Base-by-base conservation (phyloP, 2,888 invertebrate species). In the Lissocephala sabroskyi region DNA sequence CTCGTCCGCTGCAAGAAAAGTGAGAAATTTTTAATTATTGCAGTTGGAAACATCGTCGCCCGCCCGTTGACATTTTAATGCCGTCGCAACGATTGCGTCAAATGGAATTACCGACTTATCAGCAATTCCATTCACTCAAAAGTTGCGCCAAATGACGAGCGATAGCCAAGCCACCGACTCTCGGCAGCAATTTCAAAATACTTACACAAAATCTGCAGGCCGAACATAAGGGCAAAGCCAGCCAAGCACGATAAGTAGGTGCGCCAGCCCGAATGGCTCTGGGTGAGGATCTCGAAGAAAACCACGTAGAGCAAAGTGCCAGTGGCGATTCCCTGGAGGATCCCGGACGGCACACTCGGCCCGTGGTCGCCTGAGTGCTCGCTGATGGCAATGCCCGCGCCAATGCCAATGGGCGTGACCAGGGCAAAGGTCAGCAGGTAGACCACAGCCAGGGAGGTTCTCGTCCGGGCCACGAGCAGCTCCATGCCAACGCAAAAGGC, bases 291-390 rank as follows among this genome's bases (percentile, higher is more conserved):
- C 86, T 98, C 97, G 84, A 97, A 97, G 86, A 97, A 97, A n/a
- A 97, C 96, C 11, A 98, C 95, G 85, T 97, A 98, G 2, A 98
- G 86, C 35, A 98, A 88, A 0, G 97, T 97, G 10, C 97, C 98
- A 37, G 94, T 91, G 0, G 97, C 97, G 3, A 78, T 71, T 4
- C 78, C 78, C 40, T 97, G 93, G 10, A 83, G 50, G 23, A 91
- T 86, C 33, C 90, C 90, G 1, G 91, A 90, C 11, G 88, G 86
- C 5, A 91, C 85, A 14, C 88, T 89, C 1, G 88, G 86, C 0
- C 89, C 88, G 0, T 88, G 85, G 0, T 87, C 87, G 41, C 86
- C 84, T 1, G 88, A 89, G 17, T 89, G 89, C 32, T 92, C 84
- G 1, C 88, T 81, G 52, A 93, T 87, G 17, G 92, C 92, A 51